A percentile compares a stretch with the other conserved stretches of the same genome.
Conservation (phyloP, 2,113 vertebrate species). For the Pitta sordida region DNA sequence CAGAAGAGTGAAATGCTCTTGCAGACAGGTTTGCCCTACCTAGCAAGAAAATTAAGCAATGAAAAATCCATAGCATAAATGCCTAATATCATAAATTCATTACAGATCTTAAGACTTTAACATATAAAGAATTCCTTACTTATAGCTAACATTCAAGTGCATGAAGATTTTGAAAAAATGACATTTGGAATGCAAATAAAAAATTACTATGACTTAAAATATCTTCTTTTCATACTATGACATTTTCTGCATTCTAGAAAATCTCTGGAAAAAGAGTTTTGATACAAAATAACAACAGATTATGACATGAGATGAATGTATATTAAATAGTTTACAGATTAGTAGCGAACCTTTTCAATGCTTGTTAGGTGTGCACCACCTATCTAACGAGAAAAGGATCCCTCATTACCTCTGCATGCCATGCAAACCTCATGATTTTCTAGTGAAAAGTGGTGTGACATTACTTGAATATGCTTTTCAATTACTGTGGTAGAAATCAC, state of each 20-base stretch:
- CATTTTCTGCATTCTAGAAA: neutral
- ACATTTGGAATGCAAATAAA: neutral
- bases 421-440: neutral
- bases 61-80: neutral
- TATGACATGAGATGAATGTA: neutral
- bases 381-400: neutral
- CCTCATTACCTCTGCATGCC: neutral
- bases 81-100: neutral
- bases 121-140: neutral
- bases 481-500: neutral
- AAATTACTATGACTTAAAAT: neutral
- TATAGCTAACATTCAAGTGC: neutral
- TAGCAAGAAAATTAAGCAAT: neutral
- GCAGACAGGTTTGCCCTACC: neutral
- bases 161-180: neutral
- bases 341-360: neutral
- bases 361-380: neutral
- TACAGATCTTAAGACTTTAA: neutral
- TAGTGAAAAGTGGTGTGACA: neutral
- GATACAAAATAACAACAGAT: neutral
- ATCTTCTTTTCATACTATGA: neutral
- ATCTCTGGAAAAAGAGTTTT: neutral
- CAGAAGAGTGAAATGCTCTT: neutral
- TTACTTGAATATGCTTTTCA: neutral
- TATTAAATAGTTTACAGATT: neutral